Evolutionary conservation across 2,888 invertebrate species (phyloP), one percentile per base, ranked within the genome.

Genomic region (Malachius bipustulatus): DNA sequence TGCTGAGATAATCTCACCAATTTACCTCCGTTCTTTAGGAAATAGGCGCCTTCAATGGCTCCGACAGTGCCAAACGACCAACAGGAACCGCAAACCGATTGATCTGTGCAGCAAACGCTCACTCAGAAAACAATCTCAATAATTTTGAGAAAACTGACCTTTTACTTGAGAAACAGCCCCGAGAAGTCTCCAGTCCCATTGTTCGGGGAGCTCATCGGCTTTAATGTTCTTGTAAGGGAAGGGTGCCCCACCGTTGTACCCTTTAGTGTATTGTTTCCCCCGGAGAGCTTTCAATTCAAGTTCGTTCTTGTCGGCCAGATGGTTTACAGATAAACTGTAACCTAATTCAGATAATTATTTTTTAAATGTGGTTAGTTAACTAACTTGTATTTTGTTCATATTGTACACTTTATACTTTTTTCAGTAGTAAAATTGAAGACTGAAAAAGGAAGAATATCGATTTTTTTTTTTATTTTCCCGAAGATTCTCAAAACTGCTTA

Each of bases 1-100:
- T 96, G 94, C 55, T 93, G 89, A 3, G 93, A 93, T 28, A 96
- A 71, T 14, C 87, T 66, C 6, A 85, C 74, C 16, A 90, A 69
- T 46, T 82, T 74, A 0, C 82, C 81, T 0, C 83, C 82, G 47
- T 81, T 80, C 54, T 82, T 82, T 24, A 90, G 63, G 64, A 85
- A 94, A 55, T 77, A 77, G 0, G 91, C 89, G 1, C 94, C 93
- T 64, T 96, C 96, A 37, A 96, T 75, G 0, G 90, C 74, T 4
- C 94, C 94, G 38, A 87, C 80, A 0, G 93, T 90, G 14, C 93
- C 94, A 66, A 94, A 96, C 42, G 88, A 88, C 94, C 94, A 94
- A 52, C 94, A 96, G 0, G 91, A 93, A 0, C 96, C 96, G 63
- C 96, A 96, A 6, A 94, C 88, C 0, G 90, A 91, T 66, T 96